phyloP scores from a whole-genome alignment of 2,113 vertebrate genomes.

The Nicator chloris region DNA sequence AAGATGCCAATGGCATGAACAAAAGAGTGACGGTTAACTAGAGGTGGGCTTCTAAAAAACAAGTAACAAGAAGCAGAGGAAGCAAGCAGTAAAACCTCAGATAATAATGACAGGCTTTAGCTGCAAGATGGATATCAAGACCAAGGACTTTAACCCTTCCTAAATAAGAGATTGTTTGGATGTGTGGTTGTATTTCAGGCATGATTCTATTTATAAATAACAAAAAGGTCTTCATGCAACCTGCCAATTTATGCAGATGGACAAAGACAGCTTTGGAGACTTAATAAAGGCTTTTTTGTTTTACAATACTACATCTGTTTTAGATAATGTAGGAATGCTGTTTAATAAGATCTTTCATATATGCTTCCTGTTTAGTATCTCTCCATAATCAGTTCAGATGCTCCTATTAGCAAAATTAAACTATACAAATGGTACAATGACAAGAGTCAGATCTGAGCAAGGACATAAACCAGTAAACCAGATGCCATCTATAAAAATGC shows the following conservation, averaged over 20 bases:
- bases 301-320: slow-evolving; percentile 35
- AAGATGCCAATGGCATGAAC: slow-evolving; percentile 28
- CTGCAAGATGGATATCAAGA: background rate
- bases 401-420: slow-evolving; percentile 21
- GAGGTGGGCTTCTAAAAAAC: slow-evolving; percentile 3
- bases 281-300: slow-evolving; percentile 17
- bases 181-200: background rate
- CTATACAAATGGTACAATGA: slow-evolving; percentile 1
- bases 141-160: background rate
- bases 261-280: slow-evolving; percentile 15
- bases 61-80: background rate
- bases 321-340: slow-evolving; percentile 8
- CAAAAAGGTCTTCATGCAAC: slow-evolving; percentile 33
- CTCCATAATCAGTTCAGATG: slow-evolving; percentile 25
- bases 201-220: slow-evolving; percentile 27
- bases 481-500: slow-evolving; percentile 17
- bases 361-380: background rate
- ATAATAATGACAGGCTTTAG: background rate
- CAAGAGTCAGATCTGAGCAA: background rate
- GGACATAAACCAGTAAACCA: slow-evolving; percentile 30
- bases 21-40: slow-evolving; percentile 23
- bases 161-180: background rate
- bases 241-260: slow-evolving; percentile 31
- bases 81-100: slow-evolving; percentile 37
- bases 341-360: slow-evolving; percentile 32